Base-by-base conservation (phyloP, 2,888 invertebrate species). In the Erebia epiphron region DNA sequence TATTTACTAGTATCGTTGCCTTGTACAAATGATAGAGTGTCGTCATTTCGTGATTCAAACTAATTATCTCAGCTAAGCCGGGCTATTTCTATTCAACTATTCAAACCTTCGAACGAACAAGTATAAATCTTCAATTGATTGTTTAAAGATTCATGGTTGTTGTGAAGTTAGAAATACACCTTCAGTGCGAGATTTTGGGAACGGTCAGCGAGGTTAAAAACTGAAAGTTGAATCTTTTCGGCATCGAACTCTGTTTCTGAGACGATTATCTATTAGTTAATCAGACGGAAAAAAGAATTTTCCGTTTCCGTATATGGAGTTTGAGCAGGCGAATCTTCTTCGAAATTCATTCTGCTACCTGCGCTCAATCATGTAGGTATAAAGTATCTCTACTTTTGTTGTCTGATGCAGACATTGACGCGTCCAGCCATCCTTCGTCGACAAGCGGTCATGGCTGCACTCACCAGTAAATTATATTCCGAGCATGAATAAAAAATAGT, bases 41-140 rank as follows among this genome's bases (percentile, higher is more conserved):
- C 68, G 56, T 60, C 70, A 63, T 69, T 63, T 69, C 70, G 68
- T 72, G 75, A 75, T 72, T 54, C 54, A 64, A 69, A 70, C 69
- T 69, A 72, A 75, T 75, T 70, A 70, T 66, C 69, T 35, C 56
- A 16, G n/a, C 65, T 63, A 46, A 64, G 64, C 26, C 60, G 41
- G 54, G 64, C 61, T 65, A 67, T 73, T 65, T 69, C 56, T 68
- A 57, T 69, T 69, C 16, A 69, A 60, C 8, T 46, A 54, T 21
- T 65, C n/a, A 49, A 11, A 67, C 18, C 46, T 21, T 65, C n/a
- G 49, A 11, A 67, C 18, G 26, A 64, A 46, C 26, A 61, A 14
- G 21, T 52, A 70, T 71, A 67, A 67, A 67, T 67, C 60, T 14
- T 14, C 56, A 66, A 65, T 62, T 68, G 57, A 70, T 66, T 65